Percentiles rank a stretch among this genome's conserved stretches.
Conservation (phyloP, 2,113 vertebrate genomes). For the Gulo gulo region DNA sequence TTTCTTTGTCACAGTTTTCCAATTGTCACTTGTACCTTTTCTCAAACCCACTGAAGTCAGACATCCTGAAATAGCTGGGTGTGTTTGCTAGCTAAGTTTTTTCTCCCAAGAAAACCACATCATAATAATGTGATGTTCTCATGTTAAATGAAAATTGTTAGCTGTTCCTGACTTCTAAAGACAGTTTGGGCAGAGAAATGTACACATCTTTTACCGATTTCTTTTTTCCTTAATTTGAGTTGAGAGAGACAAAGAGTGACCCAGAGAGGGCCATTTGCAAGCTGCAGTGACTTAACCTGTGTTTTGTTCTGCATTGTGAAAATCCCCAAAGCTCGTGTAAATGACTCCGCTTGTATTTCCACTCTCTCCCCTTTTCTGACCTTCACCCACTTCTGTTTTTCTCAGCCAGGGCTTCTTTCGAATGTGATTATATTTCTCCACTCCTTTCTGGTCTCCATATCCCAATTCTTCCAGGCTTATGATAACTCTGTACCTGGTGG, state of each 20-base stretch:
- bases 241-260: background rate
- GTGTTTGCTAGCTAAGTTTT: background rate
- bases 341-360: background rate
- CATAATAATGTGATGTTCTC: background rate
- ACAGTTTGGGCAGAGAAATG: background rate
- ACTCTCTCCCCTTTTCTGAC: background rate
- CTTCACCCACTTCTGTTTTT: background rate
- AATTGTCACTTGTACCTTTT: background rate
- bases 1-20: background rate
- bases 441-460: background rate
- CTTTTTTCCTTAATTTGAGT: background rate
- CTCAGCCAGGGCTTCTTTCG: background rate
- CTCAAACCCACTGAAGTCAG: background rate
- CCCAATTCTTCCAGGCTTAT: background rate
- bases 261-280: background rate
- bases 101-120: background rate
- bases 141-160: background rate
- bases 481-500: background rate
- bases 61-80: background rate
- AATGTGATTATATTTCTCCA: background rate
- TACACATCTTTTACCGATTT: background rate
- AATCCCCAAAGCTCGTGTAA: background rate
- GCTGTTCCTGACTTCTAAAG: slow-evolving; percentile 1
- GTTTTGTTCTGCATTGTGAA: background rate
- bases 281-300: background rate